Base-by-base conservation (phyloP, 2,797 vertebrate genomes). In the Pterois miles region DNA sequence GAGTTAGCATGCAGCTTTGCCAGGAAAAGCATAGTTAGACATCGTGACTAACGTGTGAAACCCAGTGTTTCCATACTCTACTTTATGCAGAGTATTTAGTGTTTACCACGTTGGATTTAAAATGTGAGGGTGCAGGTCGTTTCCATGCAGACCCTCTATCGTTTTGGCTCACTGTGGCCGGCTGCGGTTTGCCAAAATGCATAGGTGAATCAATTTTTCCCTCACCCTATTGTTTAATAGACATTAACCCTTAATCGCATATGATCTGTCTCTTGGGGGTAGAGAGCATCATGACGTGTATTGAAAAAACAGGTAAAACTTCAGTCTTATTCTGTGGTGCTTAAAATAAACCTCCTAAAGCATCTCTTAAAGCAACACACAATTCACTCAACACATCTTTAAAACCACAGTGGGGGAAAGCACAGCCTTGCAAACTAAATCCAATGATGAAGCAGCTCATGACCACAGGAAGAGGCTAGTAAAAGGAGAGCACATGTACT, bases 401-500 rank as follows among this genome's bases (percentile, higher is more conserved):
- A 43, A 81, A 69, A 59, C 67, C 9, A 62, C 80, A 58, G n/a
- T 48, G 5, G 9, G 53, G n/a, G 29, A 18, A 71, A 52, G n/a
- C 29, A 53, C 10, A 3, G 12, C 31, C 38, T 62, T 62, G 43
- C 34, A 23, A 71, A 58, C 22, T 67, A 73, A 80, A 80, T 64
- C 56, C 29, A 65, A 63, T 72, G 63, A 78, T 69, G n/a, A 63
- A 60, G 65, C 40, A 56, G 76, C 27, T 76, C 53, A 81, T 70
- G 74, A 69, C 67, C 71, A 84, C 58, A 76, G 48, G 22, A 75
- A 29, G 76, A 72, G 57, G 12, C 38, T 43, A 46, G 69, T 59
- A 73, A 84, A 78, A 86, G 31, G 25, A 71, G 75, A 67, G 48
- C 72, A 63, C 72, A 75, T 74, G 63, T 43, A 68, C 33, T 74